These are phyloP conservation scores for Mesochorus sp. DNA, from an alignment of 2,888 invertebrate species.

Conservation along the genomic window DNA sequence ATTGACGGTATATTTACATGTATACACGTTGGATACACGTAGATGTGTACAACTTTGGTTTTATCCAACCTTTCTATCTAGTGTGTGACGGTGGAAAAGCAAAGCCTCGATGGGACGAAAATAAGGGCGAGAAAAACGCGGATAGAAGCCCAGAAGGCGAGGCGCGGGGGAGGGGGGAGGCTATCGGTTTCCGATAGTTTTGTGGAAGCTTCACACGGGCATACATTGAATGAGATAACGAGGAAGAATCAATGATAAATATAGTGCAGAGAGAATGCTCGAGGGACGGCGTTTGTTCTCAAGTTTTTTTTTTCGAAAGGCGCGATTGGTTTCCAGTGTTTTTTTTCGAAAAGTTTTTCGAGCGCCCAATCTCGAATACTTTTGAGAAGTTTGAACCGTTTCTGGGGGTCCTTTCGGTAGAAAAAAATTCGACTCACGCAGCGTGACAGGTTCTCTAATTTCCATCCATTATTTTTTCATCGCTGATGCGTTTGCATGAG, in stretches of 20 bases:
- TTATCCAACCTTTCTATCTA: no score
- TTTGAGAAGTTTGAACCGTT: no score
- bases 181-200: slow-evolving; percentile 69
- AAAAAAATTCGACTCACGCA: slow-evolving; percentile 44
- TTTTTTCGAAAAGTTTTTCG: background rate
- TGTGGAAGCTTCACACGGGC: slow-evolving; percentile 36
- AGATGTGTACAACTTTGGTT: no score
- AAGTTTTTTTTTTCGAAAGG: slow-evolving; percentile 16
- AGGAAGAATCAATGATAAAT: slow-evolving; percentile 11
- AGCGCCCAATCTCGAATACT: no score
- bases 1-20: background rate
- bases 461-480: slow-evolving; percentile 60
- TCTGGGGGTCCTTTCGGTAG: slow-evolving; percentile 21
- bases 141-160: slow-evolving; percentile 35
- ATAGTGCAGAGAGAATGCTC: slow-evolving; percentile 25
- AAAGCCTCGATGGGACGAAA: no score
- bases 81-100: no score
- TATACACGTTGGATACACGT: background rate
- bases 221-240: background rate
- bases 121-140: no score
- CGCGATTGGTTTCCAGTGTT: background rate
- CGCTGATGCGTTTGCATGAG: background rate
- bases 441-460: slow-evolving; percentile 63
- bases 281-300: background rate
- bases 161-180: slow-evolving; percentile 6